phyloP scores from a whole-genome alignment of 2,113 vertebrate species.

The Hippocampus barbouri region DNA sequence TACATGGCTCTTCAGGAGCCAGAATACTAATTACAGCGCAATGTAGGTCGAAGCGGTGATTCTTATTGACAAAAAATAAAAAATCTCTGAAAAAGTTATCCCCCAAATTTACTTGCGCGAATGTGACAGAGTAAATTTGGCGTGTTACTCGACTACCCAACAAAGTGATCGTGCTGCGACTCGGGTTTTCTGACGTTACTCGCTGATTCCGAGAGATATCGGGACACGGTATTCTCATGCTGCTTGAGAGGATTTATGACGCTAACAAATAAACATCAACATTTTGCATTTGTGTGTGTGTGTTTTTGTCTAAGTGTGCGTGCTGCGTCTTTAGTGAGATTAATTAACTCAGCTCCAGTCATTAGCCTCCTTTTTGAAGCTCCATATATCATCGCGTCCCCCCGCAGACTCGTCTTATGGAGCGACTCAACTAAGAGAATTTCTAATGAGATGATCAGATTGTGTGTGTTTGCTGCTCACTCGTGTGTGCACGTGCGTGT shows the following conservation, averaged over 20 bases:
- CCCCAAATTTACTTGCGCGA: too few relatives aligned
- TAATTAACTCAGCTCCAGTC: conserved; percentile 43
- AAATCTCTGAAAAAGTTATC: too few relatives aligned
- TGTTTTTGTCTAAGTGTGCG: neutral
- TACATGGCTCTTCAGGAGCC: too few relatives aligned
- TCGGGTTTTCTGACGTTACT: neutral
- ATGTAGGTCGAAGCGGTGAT: too few relatives aligned
- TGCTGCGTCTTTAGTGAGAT: conserved; percentile 24
- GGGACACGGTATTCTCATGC: neutral
- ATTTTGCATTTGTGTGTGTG: neutral
- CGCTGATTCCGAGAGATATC: neutral
- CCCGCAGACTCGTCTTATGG: conserved; percentile 20
- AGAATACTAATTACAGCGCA: too few relatives aligned
- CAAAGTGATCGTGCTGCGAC: neutral
- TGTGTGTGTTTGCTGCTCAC: conserved; percentile 26
- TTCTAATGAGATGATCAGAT: conserved; percentile 49
- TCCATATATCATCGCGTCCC: conserved; percentile 23
- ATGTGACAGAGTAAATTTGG: too few relatives aligned
- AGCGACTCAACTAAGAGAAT: conserved; percentile 41
- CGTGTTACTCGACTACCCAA: too few relatives aligned
- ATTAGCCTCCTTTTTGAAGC: conserved; percentile 38
- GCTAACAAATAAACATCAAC: conserved; percentile 5
- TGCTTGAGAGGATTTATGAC: conserved; percentile 1
- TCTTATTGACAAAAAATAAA: too few relatives aligned
- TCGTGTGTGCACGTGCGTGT: neutral